Evolutionary conservation across 2,113 vertebrate species (phyloP).

Genomic region (Galbula dea): DNA sequence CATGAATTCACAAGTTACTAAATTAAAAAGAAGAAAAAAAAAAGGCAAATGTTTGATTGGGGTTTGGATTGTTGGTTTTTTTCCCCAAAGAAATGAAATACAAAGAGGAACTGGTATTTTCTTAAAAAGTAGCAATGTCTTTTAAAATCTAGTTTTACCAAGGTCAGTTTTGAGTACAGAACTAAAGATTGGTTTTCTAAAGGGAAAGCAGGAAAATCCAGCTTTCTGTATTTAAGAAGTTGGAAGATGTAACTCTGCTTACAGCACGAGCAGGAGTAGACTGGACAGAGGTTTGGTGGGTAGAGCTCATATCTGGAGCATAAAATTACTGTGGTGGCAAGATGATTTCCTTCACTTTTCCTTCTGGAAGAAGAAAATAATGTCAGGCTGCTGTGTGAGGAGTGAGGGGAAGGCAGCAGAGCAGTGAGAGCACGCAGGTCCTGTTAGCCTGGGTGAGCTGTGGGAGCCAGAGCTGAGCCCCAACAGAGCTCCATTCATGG

Average conservation of each 20-base stretch:
- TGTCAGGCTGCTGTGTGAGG: background rate
- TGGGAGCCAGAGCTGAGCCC: background rate
- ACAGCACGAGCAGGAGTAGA: accelerated
- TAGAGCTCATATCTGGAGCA: background rate
- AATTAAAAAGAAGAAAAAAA: constrained; percentile 2
- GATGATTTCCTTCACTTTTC: background rate
- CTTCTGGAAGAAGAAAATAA: background rate
- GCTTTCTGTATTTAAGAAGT: background rate
- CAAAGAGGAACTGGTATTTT: background rate
- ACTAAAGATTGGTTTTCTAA: background rate
- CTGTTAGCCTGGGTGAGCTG: accelerated
- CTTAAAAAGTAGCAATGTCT: background rate
- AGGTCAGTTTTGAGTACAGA: background rate
- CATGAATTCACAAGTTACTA: constrained; percentile 56
- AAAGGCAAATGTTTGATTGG: constrained; percentile 1
- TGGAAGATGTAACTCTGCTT: background rate
- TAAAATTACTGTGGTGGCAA: background rate
- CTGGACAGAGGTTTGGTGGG: background rate
- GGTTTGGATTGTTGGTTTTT: background rate
- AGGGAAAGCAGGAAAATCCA: background rate
- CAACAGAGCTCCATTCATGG: background rate
- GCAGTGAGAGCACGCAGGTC: accelerated
- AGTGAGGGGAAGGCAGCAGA: background rate
- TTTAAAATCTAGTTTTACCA: background rate
- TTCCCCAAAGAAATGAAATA: background rate